Evolutionary conservation across 1,140 invertebrate species (phyloP), one percentile per base, ranked within the genome.

Genomic region (Drosophila sturtevanti): DNA sequence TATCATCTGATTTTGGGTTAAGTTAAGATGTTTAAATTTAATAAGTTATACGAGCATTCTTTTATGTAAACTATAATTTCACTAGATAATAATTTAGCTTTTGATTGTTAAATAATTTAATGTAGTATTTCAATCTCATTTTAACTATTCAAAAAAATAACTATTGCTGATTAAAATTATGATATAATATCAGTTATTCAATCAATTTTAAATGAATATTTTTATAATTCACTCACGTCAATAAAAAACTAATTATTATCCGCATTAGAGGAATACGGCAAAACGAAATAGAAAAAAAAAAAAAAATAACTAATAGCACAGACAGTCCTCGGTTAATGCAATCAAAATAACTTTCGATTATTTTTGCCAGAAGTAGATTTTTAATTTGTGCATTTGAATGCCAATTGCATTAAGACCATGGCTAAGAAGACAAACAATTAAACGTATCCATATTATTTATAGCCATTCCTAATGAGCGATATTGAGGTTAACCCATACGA

Each of bases 381-480:
- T 65, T 87, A 87, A 87, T 87, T 76, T 68, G 61, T 84, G 85
- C 77, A 72, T 89, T 89, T 89, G 63, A 89, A 89, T 89, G 80
- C 84, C 72, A 69, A 89, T 68, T 71, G 72, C 63, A 72, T 38
- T 72, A 41, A 51, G 35, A 21, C 54, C 68, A 79, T 38, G 62
- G 75, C 61, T 63, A 58, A 54, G 51, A 44, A 68, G 59, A 27
- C 44, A 11, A 58, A 9, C 9, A 35, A 27, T 48, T 52, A 22
- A 10, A 24, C 34, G n/a, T 44, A 16, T 48, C 10, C 27, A 67
- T 41, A 24, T 60, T 59, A 69, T 68, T 72, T 82, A 73, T 79
- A 72, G 84, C 56, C 31, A 60, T 51, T 24, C 65, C 63, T 68
- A 87, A 87, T 74, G 51, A 66, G 27, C 35, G 48, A 44, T 61